Percentiles rank a stretch among this genome's conserved stretches.
Conservation (phyloP, 2,113 vertebrate genomes). For the Trogon melanurus region DNA sequence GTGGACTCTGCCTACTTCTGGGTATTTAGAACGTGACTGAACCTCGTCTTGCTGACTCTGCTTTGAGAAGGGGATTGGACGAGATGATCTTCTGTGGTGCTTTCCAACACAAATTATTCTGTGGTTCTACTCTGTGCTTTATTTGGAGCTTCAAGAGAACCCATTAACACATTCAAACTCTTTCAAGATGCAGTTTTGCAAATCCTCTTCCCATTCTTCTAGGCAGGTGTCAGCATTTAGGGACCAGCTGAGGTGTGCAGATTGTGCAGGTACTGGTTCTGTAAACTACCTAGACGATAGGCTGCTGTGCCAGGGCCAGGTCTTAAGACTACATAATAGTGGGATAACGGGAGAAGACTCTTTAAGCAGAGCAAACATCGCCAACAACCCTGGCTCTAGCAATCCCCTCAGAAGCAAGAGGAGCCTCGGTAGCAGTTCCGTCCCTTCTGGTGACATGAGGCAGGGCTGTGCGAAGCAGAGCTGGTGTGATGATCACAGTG, state of each 20-base stretch:
- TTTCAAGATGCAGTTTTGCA: not conserved
- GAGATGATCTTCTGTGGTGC: not conserved
- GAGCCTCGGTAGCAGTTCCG: not conserved
- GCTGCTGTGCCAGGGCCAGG: not conserved
- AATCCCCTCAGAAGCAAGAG: not conserved
- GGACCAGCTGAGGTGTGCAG: not conserved
- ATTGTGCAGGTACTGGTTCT: not conserved
- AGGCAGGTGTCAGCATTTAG: not conserved
- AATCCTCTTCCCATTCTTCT: not conserved
- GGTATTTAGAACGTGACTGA: not conserved
- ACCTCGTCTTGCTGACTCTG: not conserved
- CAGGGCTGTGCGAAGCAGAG: not conserved
- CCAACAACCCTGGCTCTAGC: not conserved
- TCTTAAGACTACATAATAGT: not conserved
- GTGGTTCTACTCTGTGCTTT: not conserved
- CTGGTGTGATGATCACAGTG: not conserved
- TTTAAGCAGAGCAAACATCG: not conserved
- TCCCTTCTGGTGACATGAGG: not conserved
- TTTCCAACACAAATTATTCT: not conserved
- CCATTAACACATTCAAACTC: not conserved
- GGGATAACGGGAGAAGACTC: not conserved
- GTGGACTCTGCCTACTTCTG: not conserved
- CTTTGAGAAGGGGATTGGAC: not conserved
- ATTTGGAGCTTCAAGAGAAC: not conserved
- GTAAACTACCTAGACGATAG: not conserved